phyloP scores from a whole-genome alignment of 2,113 vertebrate species.

The Zeus faber region DNA sequence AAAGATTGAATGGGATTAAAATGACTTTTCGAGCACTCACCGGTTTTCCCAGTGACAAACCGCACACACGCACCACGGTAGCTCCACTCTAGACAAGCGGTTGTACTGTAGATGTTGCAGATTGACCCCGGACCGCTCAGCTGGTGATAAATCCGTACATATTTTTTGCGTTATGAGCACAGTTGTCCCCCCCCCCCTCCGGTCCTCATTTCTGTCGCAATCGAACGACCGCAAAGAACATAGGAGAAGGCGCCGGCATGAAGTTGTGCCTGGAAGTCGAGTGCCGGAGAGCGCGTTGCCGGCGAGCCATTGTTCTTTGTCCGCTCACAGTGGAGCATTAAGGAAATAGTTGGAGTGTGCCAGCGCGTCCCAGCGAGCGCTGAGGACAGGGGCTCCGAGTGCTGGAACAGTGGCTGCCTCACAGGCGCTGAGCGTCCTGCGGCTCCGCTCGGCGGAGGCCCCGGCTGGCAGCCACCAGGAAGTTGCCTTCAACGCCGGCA shows the following conservation, averaged over 20 bases:
- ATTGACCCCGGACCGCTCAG: too few species aligned
- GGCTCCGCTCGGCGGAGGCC: slow-evolving; percentile 61
- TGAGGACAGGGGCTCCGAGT: slow-evolving; percentile 54
- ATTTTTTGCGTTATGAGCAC: background rate
- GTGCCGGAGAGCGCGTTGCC: slow-evolving; percentile 6
- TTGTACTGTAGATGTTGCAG: too few species aligned
- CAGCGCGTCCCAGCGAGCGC: slow-evolving; percentile 64
- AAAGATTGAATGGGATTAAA: too few species aligned
- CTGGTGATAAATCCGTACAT: too few species aligned
- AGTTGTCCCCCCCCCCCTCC: background rate
- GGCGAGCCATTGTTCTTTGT: slow-evolving; percentile 70
- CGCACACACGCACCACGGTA: too few species aligned
- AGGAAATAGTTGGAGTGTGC: slow-evolving; percentile 73
- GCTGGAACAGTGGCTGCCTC: slow-evolving; percentile 61
- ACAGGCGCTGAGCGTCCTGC: slow-evolving; percentile 58
- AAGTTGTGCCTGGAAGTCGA: background rate
- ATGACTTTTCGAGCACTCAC: too few species aligned
- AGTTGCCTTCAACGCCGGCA: slow-evolving; percentile 54
- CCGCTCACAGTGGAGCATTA: slow-evolving; percentile 65
- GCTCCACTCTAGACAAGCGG: too few species aligned
- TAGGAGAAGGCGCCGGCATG: slow-evolving; percentile 18
- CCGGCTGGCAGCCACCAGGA: slow-evolving; percentile 57
- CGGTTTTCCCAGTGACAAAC: too few species aligned
- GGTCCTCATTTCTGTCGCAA: slow-evolving; percentile 2
- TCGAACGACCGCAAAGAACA: slow-evolving; percentile 19